These are phyloP conservation scores for Periphyllus acericola DNA, from an alignment of 2,888 invertebrate genomes.

Conservation along the genomic window DNA sequence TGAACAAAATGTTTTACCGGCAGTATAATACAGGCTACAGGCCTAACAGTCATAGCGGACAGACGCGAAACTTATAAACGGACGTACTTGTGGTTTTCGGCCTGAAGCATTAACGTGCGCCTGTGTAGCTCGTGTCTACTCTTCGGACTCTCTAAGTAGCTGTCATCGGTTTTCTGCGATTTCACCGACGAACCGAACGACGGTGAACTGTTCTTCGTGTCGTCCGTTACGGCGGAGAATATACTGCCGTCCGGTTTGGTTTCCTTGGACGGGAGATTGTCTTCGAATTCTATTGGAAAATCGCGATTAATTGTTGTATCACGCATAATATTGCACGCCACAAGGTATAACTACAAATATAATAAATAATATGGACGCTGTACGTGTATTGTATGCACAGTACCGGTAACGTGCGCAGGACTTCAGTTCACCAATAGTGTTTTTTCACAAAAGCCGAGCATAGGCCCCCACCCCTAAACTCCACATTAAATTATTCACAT, in stretches of 20 bases:
- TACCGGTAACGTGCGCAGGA: too few relatives aligned
- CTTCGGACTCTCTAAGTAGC: constrained; percentile 2
- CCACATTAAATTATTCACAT: too few relatives aligned
- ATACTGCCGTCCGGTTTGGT: constrained; percentile 24
- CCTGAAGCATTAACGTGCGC: constrained; percentile 23
- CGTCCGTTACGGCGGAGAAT: constrained; percentile 17
- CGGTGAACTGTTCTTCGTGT: constrained; percentile 40
- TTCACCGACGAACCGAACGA: constrained; percentile 38
- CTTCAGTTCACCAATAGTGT: too few relatives aligned
- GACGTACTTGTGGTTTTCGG: constrained; percentile 44
- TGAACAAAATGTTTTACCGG: background rate
- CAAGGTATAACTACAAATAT: background rate
- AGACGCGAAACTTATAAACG: background rate
- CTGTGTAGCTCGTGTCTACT: constrained; percentile 19
- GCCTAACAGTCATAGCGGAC: too few relatives aligned
- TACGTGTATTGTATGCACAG: background rate
- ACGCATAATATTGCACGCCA: background rate
- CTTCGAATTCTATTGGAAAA: constrained; percentile 25
- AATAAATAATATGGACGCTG: too few relatives aligned
- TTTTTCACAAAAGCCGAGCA: too few relatives aligned
- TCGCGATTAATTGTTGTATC: background rate
- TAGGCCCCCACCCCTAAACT: too few relatives aligned
- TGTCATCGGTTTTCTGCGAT: constrained; percentile 46
- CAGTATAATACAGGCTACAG: background rate
- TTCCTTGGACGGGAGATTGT: constrained; percentile 13